phyloP scores from a whole-genome alignment of 1,140 invertebrate species.

The Charaxes varanes region DNA sequence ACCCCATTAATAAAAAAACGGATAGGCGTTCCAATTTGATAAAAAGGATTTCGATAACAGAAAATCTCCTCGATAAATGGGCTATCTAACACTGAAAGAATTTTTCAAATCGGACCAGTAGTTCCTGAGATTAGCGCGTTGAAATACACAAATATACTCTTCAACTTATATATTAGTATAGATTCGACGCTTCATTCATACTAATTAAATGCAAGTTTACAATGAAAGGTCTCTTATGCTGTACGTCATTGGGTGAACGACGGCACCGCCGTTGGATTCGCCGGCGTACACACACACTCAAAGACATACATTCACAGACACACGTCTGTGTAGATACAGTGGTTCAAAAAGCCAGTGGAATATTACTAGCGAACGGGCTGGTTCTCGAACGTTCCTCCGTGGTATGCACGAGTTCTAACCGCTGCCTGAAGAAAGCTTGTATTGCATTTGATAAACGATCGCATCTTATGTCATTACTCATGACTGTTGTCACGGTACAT shows the following conservation, averaged over 20 bases:
- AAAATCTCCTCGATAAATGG: too few relatives aligned
- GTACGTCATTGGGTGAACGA: constrained; percentile 8
- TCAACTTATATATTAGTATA: too few relatives aligned
- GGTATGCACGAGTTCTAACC: constrained; percentile 24
- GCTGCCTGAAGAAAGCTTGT: constrained; percentile 19
- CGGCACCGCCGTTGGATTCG: constrained; percentile 6
- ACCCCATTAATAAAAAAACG: too few relatives aligned
- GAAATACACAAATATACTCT: too few relatives aligned
- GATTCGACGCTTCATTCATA: too few relatives aligned
- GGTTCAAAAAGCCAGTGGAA: constrained; percentile 57
- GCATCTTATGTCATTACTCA: constrained; percentile 3
- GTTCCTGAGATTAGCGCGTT: too few relatives aligned
- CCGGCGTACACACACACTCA: constrained; percentile 24
- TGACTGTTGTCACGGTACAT: neutral
- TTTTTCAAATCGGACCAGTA: too few relatives aligned
- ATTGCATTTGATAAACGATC: constrained; percentile 6
- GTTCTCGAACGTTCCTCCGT: constrained; percentile 53
- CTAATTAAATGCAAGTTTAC: too few relatives aligned
- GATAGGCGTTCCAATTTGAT: too few relatives aligned
- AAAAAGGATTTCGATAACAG: too few relatives aligned
- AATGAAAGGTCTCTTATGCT: too few relatives aligned
- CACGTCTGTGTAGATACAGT: constrained; percentile 30
- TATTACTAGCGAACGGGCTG: constrained; percentile 42
- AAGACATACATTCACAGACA: constrained; percentile 26
- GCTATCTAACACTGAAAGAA: too few relatives aligned